Base-by-base conservation (phyloP, 2,113 vertebrate genomes). In the Bufo bufo region DNA sequence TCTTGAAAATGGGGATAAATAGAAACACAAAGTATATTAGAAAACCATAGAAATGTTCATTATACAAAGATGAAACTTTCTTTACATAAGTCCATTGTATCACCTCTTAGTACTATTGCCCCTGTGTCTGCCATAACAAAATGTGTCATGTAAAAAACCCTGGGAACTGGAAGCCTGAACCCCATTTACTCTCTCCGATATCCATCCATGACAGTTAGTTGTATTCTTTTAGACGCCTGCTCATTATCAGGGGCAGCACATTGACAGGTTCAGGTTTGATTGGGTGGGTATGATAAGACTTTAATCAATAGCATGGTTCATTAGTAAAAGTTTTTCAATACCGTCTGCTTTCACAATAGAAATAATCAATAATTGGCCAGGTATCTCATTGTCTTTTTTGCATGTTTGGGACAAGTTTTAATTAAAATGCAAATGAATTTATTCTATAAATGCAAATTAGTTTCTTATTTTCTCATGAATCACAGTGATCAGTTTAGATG, bases 291-390 rank as follows among this genome's bases (percentile, higher is more conserved):
- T 56, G 14, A 49, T 33, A 54, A 17, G 82, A 54, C 10, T 10
- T 14, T 58, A 85, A 47, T 85, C 83, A 58, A 71, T 85, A 54
- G 52, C 83, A 47, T 47, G 66, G 69, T 59, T 83, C 49, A 20
- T 85, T 59, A 59, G 52, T 59, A 19, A 75, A 85, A 17, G 66
- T 45, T 71, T 54, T 54, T 71, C 20, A 33, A 71, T 71, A 17
- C 47, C 12, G 59, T 47, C 45, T 47, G 58, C 10, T 66, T 23
- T 74, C 20, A 69, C 75, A 47, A 74, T 71, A 72, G 66, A 63
- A 58, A 56, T 72, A 52, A 72, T 71, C 65, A 84, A 71, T 74
- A 85, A 74, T 47, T 59, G 17, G 52, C 43, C 23, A 33, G 12
- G 59, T 74, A 19, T 20, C 47, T 13, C 16, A 85, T 85, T 75